Base-by-base conservation (phyloP, 2,888 invertebrate species). In the Drosophila bunnanda region DNA sequence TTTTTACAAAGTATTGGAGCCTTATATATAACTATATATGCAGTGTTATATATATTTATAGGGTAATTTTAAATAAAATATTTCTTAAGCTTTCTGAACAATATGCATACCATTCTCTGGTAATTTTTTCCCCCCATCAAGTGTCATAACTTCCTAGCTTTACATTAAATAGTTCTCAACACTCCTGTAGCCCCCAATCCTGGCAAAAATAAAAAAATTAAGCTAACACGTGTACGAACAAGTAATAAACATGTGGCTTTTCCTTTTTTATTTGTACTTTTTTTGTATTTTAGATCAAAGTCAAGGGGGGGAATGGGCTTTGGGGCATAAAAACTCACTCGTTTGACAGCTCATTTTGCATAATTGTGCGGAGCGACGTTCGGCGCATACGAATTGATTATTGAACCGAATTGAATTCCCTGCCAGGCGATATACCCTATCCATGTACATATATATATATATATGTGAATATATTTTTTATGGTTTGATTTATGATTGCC, bases 401-500 rank as follows among this genome's bases (percentile, higher is more conserved):
- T 86, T 80, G 88, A 86, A 86, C 78, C 78, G 66, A 73, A 73
- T 66, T 54, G 66, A 73, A 73, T 66, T 54, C 46, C 38, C 55
- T 69, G 50, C 50, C 22, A 52, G 8, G 15, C 32, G 50, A 30
- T 46, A 46, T 46, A n/a, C 20, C 32, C 32, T 8, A 13, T n/a
- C n/a, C 44, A 28, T 44, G 43, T 73, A 50, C 15, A n/a, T n/a
- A 3, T 12, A 38, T 34, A 4, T 32, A 28, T 41, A 48, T 64
- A 34, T 39, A 25, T 25, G 25, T 25, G 25, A 4, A 46, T n/a
- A n/a, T n/a, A n/a, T 58, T 83, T 80, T 80, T 79, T 80, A 85
- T 88, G 85, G 75, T 81, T 85, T 85, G 85, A 88, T 88, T 88
- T 85, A 85, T 85, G 85, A 80, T 78, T 70, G 72, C 75, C 75